These are phyloP conservation scores for Antheraea assamensis DNA, from an alignment of 2,888 invertebrate genomes.

Conservation along the genomic window DNA sequence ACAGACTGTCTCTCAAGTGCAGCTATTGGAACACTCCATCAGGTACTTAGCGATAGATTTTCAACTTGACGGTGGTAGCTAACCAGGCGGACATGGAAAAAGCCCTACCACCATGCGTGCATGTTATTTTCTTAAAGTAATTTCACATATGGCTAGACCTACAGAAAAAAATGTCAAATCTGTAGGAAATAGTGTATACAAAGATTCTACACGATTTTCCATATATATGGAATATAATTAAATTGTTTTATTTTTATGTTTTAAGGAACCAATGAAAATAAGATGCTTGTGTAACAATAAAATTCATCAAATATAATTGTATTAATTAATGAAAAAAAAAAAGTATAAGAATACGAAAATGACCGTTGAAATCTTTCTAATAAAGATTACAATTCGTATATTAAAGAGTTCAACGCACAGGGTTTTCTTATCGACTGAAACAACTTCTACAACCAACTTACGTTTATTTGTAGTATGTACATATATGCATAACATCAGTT, in stretches of 20 bases:
- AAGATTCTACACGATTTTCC: no score
- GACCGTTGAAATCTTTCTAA: slow-evolving; percentile 67
- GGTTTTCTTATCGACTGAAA: slow-evolving; percentile 17
- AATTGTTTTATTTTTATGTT: neutral
- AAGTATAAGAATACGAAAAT: neutral
- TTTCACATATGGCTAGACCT: no score
- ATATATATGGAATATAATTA: neutral
- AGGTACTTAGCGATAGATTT: no score
- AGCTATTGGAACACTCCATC: no score
- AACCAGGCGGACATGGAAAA: no score
- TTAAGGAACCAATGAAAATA: neutral
- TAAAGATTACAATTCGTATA: slow-evolving; percentile 40
- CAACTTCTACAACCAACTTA: neutral
- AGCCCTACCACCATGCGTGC: no score
- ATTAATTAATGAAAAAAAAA: neutral
- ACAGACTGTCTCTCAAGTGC: no score
- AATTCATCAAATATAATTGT: neutral
- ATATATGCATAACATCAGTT: neutral
- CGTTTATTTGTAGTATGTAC: neutral
- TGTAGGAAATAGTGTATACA: no score
- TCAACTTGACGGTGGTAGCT: no score
- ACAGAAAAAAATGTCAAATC: no score
- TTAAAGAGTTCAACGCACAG: slow-evolving; percentile 67
- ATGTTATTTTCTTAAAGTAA: no score
- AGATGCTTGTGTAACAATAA: neutral